phyloP scores from a whole-genome alignment of 2,797 vertebrate species.

The Heterohyrax brucei region DNA sequence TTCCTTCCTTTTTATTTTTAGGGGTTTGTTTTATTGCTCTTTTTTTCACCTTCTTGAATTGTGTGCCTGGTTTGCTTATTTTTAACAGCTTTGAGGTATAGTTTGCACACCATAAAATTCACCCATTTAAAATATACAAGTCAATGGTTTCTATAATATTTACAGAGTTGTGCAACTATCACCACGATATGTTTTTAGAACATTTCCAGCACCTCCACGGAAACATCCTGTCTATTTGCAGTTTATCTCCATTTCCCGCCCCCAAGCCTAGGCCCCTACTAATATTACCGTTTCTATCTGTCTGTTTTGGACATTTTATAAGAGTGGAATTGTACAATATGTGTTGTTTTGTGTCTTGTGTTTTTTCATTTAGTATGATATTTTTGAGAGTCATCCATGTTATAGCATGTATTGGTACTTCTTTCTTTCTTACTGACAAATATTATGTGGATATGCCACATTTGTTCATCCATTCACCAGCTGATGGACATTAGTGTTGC shows the following conservation, averaged over 20 bases:
- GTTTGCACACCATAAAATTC: neutral
- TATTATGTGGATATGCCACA: neutral
- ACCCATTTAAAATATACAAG: neutral
- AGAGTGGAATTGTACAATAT: neutral
- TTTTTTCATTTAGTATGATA: neutral
- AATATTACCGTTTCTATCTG: too few relatives aligned
- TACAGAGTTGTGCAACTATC: too few relatives aligned
- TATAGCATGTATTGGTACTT: neutral
- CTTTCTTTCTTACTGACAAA: too few relatives aligned
- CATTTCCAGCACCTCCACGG: neutral
- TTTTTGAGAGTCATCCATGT: neutral
- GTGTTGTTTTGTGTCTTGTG: neutral
- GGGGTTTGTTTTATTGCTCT: neutral
- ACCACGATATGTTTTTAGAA: neutral
- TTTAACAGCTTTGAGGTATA: conserved; percentile 26
- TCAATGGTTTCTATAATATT: too few relatives aligned
- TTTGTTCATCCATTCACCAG: neutral
- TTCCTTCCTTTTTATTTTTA: conserved; percentile 12
- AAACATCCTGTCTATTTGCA: neutral
- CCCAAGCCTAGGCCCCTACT: neutral
- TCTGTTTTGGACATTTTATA: neutral
- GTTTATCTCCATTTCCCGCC: neutral
- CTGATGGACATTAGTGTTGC: neutral
- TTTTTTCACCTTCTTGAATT: conserved; percentile 5
- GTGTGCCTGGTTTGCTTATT: neutral